These are phyloP conservation scores for Eumeta japonica DNA, from an alignment of 1,140 invertebrate genomes.

Conservation along the genomic window DNA sequence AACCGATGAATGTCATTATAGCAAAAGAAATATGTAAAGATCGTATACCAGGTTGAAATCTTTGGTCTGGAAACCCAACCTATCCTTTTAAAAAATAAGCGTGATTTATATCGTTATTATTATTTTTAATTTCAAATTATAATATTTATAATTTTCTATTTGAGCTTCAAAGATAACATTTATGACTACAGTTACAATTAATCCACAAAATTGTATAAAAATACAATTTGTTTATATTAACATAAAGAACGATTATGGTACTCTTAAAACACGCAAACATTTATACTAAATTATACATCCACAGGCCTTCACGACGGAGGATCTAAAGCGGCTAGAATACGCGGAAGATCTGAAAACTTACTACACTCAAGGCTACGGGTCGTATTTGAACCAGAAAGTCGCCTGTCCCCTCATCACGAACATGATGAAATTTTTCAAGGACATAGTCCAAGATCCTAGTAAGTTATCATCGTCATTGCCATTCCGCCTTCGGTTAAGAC, in stretches of 20 bases:
- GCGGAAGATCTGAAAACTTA: conserved; percentile 77
- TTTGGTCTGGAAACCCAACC: too few relatives aligned
- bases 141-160: too few relatives aligned
- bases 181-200: background rate
- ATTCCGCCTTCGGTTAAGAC: too few relatives aligned
- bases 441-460: conserved; percentile 42
- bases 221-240: background rate
- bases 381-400: conserved; percentile 63
- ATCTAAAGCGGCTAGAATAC: conserved; percentile 75
- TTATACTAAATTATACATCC: background rate
- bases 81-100: too few relatives aligned
- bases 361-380: conserved; percentile 75
- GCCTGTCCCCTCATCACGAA: conserved; percentile 76
- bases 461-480: too few relatives aligned
- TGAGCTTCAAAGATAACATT: too few relatives aligned
- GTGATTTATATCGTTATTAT: too few relatives aligned
- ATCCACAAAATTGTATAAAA: background rate
- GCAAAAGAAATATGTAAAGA: too few relatives aligned
- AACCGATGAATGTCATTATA: too few relatives aligned
- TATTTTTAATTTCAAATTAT: too few relatives aligned
- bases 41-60: too few relatives aligned
- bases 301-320: conserved; percentile 66
- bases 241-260: background rate
- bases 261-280: background rate
- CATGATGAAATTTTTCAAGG: conserved; percentile 69